phyloP scores from a whole-genome alignment of 1,140 invertebrate genomes.

The Leptinotarsa defecta region DNA sequence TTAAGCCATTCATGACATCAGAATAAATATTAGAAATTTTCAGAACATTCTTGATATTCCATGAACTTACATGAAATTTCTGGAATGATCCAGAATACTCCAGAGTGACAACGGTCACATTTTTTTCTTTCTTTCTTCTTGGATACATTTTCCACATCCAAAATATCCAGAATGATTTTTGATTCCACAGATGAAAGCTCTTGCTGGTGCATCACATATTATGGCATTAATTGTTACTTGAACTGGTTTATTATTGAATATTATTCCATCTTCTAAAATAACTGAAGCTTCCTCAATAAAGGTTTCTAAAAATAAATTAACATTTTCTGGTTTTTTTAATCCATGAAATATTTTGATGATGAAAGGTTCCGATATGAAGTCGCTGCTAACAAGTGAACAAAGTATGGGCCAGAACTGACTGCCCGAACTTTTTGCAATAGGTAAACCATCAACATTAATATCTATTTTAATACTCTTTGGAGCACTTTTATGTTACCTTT shows the following conservation, averaged over 20 bases:
- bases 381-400: background rate
- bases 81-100: too few species aligned
- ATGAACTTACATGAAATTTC: too few species aligned
- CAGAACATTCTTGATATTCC: background rate
- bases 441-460: too few species aligned
- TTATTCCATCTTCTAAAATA: background rate
- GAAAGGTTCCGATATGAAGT: background rate
- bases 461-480: too few species aligned
- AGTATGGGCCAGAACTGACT: background rate
- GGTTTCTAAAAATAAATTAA: background rate
- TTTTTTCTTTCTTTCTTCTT: too few species aligned
- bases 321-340: background rate
- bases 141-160: background rate
- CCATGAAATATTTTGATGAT: background rate
- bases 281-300: background rate
- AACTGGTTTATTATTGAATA: background rate
- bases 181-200: background rate
- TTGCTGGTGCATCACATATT: conserved; percentile 11
- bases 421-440: too few species aligned
- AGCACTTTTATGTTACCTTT: too few species aligned
- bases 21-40: background rate
- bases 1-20: background rate
- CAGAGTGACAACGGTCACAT: too few species aligned
- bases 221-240: background rate
- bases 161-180: background rate